phyloP scores from a whole-genome alignment of 2,888 invertebrate genomes.

The Drosophila limbata region DNA sequence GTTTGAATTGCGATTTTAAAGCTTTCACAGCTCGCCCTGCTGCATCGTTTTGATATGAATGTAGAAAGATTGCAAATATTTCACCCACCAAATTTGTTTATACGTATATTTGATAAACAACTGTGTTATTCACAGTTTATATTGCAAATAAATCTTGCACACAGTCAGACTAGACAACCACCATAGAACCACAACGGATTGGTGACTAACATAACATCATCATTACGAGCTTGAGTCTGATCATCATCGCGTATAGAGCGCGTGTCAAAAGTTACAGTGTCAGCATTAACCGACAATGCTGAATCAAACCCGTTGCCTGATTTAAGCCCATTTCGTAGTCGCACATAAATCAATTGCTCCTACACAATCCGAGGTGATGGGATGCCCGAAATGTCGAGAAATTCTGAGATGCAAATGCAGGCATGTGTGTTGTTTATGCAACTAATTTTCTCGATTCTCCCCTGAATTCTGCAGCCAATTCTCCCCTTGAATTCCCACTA shows the following conservation, averaged over 20 bases:
- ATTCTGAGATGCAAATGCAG: slow-evolving; percentile 29
- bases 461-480: neutral
- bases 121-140: slow-evolving; percentile 39
- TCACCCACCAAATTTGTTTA: slow-evolving; percentile 23
- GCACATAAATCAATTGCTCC: slow-evolving; percentile 27
- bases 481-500: neutral
- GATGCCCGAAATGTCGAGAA: neutral
- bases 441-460: slow-evolving; percentile 47
- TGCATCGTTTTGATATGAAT: neutral
- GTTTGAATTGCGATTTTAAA: slow-evolving; percentile 25
- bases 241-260: neutral
- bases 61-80: slow-evolving; percentile 24
- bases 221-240: neutral
- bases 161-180: neutral
- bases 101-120: slow-evolving; percentile 9
- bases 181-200: neutral
- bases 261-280: slow-evolving; percentile 20
- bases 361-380: neutral
- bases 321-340: neutral
- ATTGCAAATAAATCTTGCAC: slow-evolving; percentile 30
- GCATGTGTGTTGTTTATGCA: slow-evolving; percentile 51
- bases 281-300: slow-evolving; percentile 11
- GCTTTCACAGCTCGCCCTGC: neutral
- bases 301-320: neutral
- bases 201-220: neutral